Evolutionary conservation across 2,888 invertebrate genomes (phyloP).

Genomic region (Phalera bucephala): DNA sequence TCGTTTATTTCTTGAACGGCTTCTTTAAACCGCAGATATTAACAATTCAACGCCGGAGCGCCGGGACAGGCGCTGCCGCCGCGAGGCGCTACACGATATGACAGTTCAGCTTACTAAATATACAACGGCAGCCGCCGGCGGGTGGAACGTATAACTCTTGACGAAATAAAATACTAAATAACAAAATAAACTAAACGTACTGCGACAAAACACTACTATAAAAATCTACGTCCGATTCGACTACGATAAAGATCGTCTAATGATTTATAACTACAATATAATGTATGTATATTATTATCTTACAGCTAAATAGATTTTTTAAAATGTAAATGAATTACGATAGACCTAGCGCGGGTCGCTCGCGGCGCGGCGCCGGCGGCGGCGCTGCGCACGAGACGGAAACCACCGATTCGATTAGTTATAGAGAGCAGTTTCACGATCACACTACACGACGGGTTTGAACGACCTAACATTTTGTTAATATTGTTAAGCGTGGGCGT

Average conservation of each 20-base stretch:
- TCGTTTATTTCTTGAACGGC: too few species aligned
- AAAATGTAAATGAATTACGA: conserved; percentile 47
- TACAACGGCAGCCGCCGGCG: conserved; percentile 18
- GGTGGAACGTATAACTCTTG: conserved; percentile 37
- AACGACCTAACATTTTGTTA: not conserved
- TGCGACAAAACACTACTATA: conserved; percentile 68
- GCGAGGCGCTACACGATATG: conserved; percentile 12
- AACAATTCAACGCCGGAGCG: not conserved
- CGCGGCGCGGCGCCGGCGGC: conserved; percentile 9
- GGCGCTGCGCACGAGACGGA: not conserved
- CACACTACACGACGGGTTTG: not conserved
- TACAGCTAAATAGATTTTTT: conserved; percentile 57
- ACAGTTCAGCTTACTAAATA: conserved; percentile 10
- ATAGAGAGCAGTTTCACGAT: not conserved
- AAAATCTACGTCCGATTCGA: conserved; percentile 63
- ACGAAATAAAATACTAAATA: conserved; percentile 80
- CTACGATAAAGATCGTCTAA: conserved; percentile 63
- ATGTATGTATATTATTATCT: conserved; percentile 49
- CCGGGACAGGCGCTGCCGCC: not conserved
- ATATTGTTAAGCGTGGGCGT: not conserved
- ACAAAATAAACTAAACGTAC: conserved; percentile 73
- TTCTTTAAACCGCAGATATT: not conserved
- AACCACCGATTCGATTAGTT: not conserved
- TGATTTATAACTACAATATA: conserved; percentile 48
- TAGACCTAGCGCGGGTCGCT: conserved; percentile 35